Conservation (phyloP, 2,888 invertebrate species). For the Hoplodrina blanda region DNA sequence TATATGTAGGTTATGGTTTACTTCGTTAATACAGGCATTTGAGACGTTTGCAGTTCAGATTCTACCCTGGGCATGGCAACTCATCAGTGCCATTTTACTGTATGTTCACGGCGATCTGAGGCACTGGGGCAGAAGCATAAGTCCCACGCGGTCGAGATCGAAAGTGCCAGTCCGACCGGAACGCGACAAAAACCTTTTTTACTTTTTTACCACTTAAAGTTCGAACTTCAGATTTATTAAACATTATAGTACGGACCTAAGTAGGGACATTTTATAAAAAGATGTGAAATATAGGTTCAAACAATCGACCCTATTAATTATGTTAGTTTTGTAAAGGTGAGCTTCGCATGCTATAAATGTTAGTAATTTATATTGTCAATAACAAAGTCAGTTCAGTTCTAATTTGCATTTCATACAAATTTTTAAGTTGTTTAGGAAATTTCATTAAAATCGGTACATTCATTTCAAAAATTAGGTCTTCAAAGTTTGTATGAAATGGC, state of each 20-base stretch:
- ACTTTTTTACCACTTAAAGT: slow-evolving; percentile 3
- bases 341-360: background rate
- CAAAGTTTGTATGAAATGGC: too few species aligned
- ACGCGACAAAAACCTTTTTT: slow-evolving; percentile 26
- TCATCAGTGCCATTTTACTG: background rate
- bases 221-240: background rate
- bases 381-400: background rate
- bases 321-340: background rate
- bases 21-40: too few species aligned
- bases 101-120: slow-evolving; percentile 23
- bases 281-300: too few species aligned
- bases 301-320: background rate
- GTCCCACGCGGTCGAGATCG: slow-evolving; percentile 50
- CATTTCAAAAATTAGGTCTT: too few species aligned
- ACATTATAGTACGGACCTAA: background rate
- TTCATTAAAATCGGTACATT: too few species aligned
- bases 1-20: too few species aligned
- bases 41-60: too few species aligned
- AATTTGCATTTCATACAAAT: too few species aligned
- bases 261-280: background rate
- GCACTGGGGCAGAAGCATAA: slow-evolving; percentile 43
- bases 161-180: slow-evolving; percentile 48
- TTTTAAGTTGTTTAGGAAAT: too few species aligned
- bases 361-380: too few species aligned
- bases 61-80: too few species aligned